phyloP scores from a whole-genome alignment of 1,140 invertebrate genomes.

The Dinothrombium tinctorium region DNA sequence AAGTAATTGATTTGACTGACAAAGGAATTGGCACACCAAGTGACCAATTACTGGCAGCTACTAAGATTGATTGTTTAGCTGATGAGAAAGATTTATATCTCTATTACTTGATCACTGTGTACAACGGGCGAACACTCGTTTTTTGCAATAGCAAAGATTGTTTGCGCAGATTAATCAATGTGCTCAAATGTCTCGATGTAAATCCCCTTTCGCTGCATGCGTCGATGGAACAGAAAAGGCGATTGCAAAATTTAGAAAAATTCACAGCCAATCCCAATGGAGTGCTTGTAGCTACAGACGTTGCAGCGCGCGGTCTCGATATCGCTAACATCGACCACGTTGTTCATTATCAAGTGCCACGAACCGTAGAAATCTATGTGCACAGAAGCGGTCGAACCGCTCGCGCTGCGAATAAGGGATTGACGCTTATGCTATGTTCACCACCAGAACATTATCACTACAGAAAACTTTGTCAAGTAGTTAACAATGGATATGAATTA shows the following conservation, averaged over 20 bases:
- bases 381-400: slow-evolving; percentile 91
- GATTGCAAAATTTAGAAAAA: slow-evolving; percentile 76
- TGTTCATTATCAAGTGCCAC: slow-evolving; percentile 89
- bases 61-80: slow-evolving; percentile 23
- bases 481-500: slow-evolving; percentile 21
- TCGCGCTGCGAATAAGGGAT: slow-evolving; percentile 56
- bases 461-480: slow-evolving; percentile 42
- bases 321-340: slow-evolving; percentile 83
- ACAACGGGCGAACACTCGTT: slow-evolving; percentile 72
- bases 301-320: slow-evolving; percentile 85
- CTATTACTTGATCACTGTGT: slow-evolving; percentile 65
- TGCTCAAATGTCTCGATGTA: slow-evolving; percentile 53
- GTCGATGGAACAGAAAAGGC: slow-evolving; percentile 76
- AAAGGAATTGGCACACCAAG: slow-evolving; percentile 19
- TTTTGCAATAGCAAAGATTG: slow-evolving; percentile 93
- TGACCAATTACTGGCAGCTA: slow-evolving; percentile 24
- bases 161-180: slow-evolving; percentile 50
- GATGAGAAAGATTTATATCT: slow-evolving; percentile 57
- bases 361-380: slow-evolving; percentile 81
- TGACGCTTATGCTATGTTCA: slow-evolving; percentile 76
- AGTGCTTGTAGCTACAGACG: slow-evolving; percentile 84
- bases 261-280: slow-evolving; percentile 46
- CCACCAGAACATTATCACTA: slow-evolving; percentile 58
- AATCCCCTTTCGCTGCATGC: slow-evolving; percentile 67
- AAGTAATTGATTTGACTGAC: slow-evolving; percentile 72